Base-by-base conservation (phyloP, 2,888 invertebrate species). In the Trimorus sp. region DNA sequence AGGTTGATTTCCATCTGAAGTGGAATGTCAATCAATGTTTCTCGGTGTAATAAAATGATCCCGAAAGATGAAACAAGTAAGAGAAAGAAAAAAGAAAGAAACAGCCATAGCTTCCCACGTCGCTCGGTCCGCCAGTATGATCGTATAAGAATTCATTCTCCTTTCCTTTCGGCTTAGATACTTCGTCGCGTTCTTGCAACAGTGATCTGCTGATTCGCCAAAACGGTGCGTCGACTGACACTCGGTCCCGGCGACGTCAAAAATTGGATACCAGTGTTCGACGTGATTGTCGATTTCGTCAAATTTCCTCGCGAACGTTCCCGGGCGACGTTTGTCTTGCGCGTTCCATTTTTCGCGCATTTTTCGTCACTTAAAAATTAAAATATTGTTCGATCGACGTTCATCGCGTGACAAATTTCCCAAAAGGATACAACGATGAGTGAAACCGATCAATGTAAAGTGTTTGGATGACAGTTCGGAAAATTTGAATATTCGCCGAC, bases 151-250 rank as follows among this genome's bases (percentile, higher is more conserved):
- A 85, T 85, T 85, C 77, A 85, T 79, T 85, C 84, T 84, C 85
- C 85, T 86, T 86, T 85, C 83, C 84, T 83, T 85, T 83, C 71
- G 53, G 78, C 66, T 83, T 77, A 82, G 84, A 84, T 74, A 66
- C 84, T 70, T 82, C 77, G 76, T 54, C 54, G 82, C 66, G 76
- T 77, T 84, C 84, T 82, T 84, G 73, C 84, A 71, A 82, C 75
- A 69, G 75, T 82, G 82, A 84, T 84, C 82, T 83, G 87, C 88
- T 87, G 88, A 88, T 85, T 84, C 85, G 84, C 85, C 86, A 86
- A 88, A 86, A 86, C 86, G 86, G 86, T 86, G 84, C 79, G 76
- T 75, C 84, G 83, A 82, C 83, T 79, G 80, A 82, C 74, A 42
- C n/a, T 69, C 70, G 54, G 60, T 75, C 70, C 73, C 69, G 69